Base-by-base conservation (phyloP, 2,888 invertebrate species). In the Acronicta alni region DNA sequence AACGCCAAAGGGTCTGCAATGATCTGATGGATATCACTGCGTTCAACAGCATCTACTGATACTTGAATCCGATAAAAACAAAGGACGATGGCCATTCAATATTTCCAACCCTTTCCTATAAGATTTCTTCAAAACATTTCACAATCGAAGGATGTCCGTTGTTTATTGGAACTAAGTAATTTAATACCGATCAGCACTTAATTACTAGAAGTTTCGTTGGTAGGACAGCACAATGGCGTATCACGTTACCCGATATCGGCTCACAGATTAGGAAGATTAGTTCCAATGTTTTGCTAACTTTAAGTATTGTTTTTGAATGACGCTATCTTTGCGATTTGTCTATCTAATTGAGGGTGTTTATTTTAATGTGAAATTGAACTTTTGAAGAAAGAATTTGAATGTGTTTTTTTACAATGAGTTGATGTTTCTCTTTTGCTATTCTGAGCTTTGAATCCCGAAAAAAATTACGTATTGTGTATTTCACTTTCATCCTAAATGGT, bases 211-310 rank as follows among this genome's bases (percentile, higher is more conserved):
- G 74, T 81, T 72, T 70, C 66, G 71, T 68, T 69, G 70, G 43
- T 56, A 66, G 82, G 91, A 91, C 91, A 90, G 86, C 79, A 92
- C 92, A 92, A 92, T 91, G 83, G 88, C 20, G 82, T 78, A 82
- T 92, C 90, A 83, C 68, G 82, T 92, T 92, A 86, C 92, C 32
- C 62, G 75, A 79, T 84, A 85, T 88, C 89, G 74, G 65, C 69
- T 84, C 84, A 81, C 84, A 71, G 81, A 82, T 78, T 80, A 82
- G 83, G 76, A 67, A 84, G 90, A 89, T 88, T 84, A 84, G 75
- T 61, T 62, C 55, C 54, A 59, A 72, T 74, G 75, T 79, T 80
- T 80, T 72, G 57, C 65, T 66, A 64, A 68, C 57, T 65, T 67
- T 48, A 45, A 67, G 56, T 63, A 64, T 57, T 61, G 55, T 59